A percentile compares a stretch with the other conserved stretches of the same genome.
Conservation (phyloP, 1,140 invertebrate species). For the Lepidostoma basale region DNA sequence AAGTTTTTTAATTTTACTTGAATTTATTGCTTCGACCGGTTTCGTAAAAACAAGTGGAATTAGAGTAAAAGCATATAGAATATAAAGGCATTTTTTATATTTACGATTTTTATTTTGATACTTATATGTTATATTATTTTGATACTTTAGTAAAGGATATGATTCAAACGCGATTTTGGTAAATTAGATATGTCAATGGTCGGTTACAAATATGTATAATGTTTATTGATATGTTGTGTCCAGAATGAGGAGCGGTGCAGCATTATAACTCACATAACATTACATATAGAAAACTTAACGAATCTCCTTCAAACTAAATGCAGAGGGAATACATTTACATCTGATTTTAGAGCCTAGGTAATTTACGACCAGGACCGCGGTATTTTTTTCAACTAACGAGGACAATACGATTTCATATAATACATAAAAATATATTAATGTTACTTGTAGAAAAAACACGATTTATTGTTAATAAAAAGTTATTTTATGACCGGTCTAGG, state of each 20-base stretch:
- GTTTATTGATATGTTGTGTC: neutral
- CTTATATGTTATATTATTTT: too few species aligned
- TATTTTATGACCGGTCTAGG: slow-evolving; percentile 32
- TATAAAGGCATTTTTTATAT: too few species aligned
- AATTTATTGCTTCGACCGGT: too few species aligned
- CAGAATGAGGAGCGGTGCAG: neutral
- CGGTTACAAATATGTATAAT: neutral
- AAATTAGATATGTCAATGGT: too few species aligned
- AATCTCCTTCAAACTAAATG: slow-evolving; percentile 21
- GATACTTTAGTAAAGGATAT: too few species aligned
- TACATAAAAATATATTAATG: slow-evolving; percentile 30
- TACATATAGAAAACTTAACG: slow-evolving; percentile 21
- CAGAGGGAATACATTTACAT: slow-evolving; percentile 42
- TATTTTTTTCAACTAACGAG: slow-evolving; percentile 44
- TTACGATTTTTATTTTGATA: too few species aligned
- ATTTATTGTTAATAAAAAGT: slow-evolving; percentile 45
- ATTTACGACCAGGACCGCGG: slow-evolving; percentile 42
- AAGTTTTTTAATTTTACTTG: too few species aligned
- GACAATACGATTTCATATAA: slow-evolving; percentile 39
- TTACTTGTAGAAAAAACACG: slow-evolving; percentile 28
- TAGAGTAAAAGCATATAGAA: too few species aligned
- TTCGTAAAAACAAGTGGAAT: too few species aligned
- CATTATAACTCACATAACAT: neutral
- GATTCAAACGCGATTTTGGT: too few species aligned
- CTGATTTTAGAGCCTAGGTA: slow-evolving; percentile 41